Percentiles rank a stretch among this genome's conserved stretches.
Conservation (phyloP, 2,113 vertebrate genomes). For the Syrmaticus mikado region DNA sequence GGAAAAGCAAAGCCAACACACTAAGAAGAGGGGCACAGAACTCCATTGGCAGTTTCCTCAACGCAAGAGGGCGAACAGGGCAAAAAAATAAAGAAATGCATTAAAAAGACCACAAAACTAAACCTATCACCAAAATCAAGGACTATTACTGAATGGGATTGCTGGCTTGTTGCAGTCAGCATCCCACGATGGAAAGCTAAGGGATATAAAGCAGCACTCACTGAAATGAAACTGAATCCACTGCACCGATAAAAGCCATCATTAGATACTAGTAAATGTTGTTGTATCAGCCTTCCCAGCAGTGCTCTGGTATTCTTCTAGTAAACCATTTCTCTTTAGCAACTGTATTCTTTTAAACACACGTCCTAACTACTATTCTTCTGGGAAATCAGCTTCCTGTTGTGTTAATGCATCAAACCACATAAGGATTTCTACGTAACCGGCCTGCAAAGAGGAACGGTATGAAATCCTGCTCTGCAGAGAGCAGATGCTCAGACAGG, state of each 20-base stretch:
- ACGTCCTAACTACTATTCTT: slow-evolving; percentile 49
- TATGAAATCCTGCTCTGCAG: not conserved
- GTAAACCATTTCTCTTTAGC: slow-evolving; percentile 44
- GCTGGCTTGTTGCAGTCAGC: not conserved
- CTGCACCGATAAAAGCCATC: not conserved
- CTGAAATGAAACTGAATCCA: slow-evolving; percentile 18
- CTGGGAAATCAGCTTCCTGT: slow-evolving; percentile 48
- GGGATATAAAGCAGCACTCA: not conserved
- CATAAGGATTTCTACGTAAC: slow-evolving; percentile 14
- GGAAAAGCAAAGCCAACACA: fast-evolving
- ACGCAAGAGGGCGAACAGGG: not conserved
- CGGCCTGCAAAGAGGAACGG: not conserved
- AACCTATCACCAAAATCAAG: not conserved
- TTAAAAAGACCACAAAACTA: fast-evolving
- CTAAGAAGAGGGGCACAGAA: not conserved
- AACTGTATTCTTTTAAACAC: slow-evolving; percentile 39
- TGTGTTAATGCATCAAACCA: slow-evolving; percentile 35
- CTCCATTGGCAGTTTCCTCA: not conserved
- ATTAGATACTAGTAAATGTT: not conserved
- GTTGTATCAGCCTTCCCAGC: slow-evolving; percentile 30
- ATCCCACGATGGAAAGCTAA: not conserved
- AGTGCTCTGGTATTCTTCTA: slow-evolving; percentile 40
- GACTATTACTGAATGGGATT: not conserved
- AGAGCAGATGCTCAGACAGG: not conserved
- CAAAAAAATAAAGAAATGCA: not conserved